Conservation (phyloP, 2,888 invertebrate species). For the Drosophila anomelani region DNA sequence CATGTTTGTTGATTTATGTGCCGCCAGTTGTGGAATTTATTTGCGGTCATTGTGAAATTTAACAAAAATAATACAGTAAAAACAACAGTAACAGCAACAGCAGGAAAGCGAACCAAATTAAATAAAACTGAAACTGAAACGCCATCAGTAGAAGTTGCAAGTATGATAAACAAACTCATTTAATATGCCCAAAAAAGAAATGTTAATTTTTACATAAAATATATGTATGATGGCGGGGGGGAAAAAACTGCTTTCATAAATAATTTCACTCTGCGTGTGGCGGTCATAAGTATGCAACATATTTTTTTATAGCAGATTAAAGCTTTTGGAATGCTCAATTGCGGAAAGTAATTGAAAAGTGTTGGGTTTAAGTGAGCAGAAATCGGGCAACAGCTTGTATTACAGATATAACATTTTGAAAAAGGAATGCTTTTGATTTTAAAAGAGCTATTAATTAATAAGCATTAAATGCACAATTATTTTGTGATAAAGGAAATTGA, state of each 20-base stretch:
- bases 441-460: background rate
- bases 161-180: slow-evolving; percentile 29
- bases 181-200: slow-evolving; percentile 29
- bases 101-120: slow-evolving; percentile 12
- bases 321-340: slow-evolving; percentile 28
- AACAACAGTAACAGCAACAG: background rate
- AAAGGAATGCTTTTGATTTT: background rate
- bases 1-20: slow-evolving; percentile 68
- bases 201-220: slow-evolving; percentile 42
- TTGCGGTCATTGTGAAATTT: slow-evolving; percentile 53
- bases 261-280: background rate
- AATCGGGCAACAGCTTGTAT: background rate
- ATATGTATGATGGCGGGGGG: background rate
- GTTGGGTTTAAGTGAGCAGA: slow-evolving; percentile 9
- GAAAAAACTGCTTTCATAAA: slow-evolving; percentile 27
- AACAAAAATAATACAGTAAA: slow-evolving; percentile 19
- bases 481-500: background rate
- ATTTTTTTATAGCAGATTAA: slow-evolving; percentile 31
- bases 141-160: background rate
- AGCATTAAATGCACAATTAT: background rate
- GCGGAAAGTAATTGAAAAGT: slow-evolving; percentile 36
- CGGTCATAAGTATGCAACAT: slow-evolving; percentile 34
- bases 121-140: slow-evolving; percentile 8
- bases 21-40: slow-evolving; percentile 66
- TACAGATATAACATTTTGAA: background rate